Percentiles rank a stretch among this genome's conserved stretches.
These are phyloP conservation scores for Lomographa bimaculata DNA, from an alignment of 2,888 invertebrate species.

Conservation along the genomic window DNA sequence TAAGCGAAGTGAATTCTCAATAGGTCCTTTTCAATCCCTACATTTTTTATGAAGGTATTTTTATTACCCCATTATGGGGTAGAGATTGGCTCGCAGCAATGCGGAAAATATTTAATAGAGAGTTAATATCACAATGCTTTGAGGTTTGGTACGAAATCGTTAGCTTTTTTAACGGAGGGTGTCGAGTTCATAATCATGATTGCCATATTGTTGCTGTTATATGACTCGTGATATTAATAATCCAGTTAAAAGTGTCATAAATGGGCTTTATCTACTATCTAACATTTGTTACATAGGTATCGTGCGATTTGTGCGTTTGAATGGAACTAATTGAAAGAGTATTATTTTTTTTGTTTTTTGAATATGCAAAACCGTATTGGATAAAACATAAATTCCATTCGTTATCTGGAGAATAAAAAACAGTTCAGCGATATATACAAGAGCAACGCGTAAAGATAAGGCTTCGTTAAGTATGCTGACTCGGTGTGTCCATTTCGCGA, in stretches of 20 bases:
- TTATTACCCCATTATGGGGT: conserved; percentile 69
- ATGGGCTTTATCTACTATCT: too few species aligned
- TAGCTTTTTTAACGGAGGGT: conserved; percentile 45
- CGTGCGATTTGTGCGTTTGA: too few species aligned
- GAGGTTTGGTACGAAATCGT: conserved; percentile 43
- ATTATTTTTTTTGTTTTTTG: too few species aligned
- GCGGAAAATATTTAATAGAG: conserved; percentile 74
- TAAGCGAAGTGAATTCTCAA: conserved; percentile 58
- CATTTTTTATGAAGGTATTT: conserved; percentile 60
- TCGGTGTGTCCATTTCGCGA: conserved; percentile 37
- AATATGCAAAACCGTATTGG: conserved; percentile 18
- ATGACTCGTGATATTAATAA: conserved; percentile 16
- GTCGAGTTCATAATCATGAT: conserved; percentile 42
- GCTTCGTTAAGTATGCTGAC: conserved; percentile 36
- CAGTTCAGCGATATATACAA: conserved; percentile 37
- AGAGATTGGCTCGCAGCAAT: conserved; percentile 66
- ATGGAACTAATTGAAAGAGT: too few species aligned
- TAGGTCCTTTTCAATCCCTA: conserved; percentile 55
- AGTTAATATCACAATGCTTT: conserved; percentile 60
- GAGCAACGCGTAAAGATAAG: conserved; percentile 42
- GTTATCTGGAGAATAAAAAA: conserved; percentile 37
- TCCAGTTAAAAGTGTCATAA: conserved; percentile 3
- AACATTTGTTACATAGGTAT: too few species aligned
- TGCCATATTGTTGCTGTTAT: conserved; percentile 38
- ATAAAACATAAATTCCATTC: conserved; percentile 24